Evolutionary conservation across 2,888 invertebrate genomes (phyloP), one percentile per base, ranked within the genome.

Genomic region (Eulithis prunata): DNA sequence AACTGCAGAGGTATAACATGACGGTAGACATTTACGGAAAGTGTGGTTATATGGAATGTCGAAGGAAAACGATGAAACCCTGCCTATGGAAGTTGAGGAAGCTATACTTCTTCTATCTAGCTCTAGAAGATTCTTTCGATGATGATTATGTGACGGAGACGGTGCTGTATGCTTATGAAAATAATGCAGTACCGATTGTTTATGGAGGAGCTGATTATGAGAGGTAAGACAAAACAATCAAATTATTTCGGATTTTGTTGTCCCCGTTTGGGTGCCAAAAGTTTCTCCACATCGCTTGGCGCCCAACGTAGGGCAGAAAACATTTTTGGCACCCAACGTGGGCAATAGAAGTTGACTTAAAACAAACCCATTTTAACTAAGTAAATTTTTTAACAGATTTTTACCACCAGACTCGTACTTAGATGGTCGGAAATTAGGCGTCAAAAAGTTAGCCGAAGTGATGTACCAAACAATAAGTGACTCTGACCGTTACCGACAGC

Each of bases 91-190:
- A 82, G 62, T 58, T 94, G 28, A 93, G 90, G 73, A 88, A 88
- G 54, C 88, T 94, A 61, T 96, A 96, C 81, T 96, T 94, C 78
- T 96, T 96, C 80, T 96, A 96, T 76, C 83, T 96, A 52, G 94
- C 94, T 0, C 94, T 96, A 77, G 96, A 96, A 83, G 96, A 96
- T 82, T 95, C 96, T 11, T 88, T 96, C 67, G 95, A 96, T 72
- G 80, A 79, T 93, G 89, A 89, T 72, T 90, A 76, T 69, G 69
- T 90, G 0, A 88, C 88, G 0, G 72, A 77, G 13, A 69, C 94
- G 75, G 94, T 96, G 71, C 94, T 94, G 79, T 86, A 90, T 72
- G 89, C 88, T 0, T 88, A 92, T 71, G 90, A 94, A 63, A 94
- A 94, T 82, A 91, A 95, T 78, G 91, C 95, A 10, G 88, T 96